Evolutionary conservation across 2,113 vertebrate genomes (phyloP), one percentile per base, ranked within the genome.

Genomic region (Prunella fulvescens): DNA sequence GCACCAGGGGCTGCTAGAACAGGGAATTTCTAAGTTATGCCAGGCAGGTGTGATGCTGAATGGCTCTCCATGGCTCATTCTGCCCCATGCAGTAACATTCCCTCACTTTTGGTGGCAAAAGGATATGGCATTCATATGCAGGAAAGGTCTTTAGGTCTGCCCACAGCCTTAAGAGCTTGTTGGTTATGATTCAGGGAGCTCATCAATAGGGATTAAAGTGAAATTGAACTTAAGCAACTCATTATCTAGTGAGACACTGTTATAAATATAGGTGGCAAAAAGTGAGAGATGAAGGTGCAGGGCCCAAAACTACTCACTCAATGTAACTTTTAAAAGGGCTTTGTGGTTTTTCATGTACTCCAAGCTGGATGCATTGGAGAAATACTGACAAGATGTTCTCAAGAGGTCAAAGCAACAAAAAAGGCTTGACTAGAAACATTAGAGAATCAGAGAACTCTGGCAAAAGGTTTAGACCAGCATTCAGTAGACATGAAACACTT

Each of bases 41-140:
- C 53, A 22, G n/a, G 20, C 14, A 50, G 20, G 29, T 19, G 44
- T 40, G 37, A 23, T 45, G 28, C 10, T 62, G 42, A 29, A 14
- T 17, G 15, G 7, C 11, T 50, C 7, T 31, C 28, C 16, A 19
- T 53, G 51, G 51, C 10, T 50, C 8, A 35, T 28, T 20, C 14
- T 64, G 42, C 35, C 45, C 54, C n/a, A 4, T 4, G 37, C 11
- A 39, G 51, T 14, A 14, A 22, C 17, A n/a, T 3, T 40, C 22
- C 28, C 31, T 53, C 3, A 2, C 8, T 86, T 67, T 14, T 25
- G 12, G 40, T 42, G 12, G 31, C 24, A 37, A n/a, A 10, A 72
- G 9, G 11, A 28, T 1, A 1, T 7, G 12, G 2, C 23, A 20
- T 20, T 40, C 3, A 9, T 12, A 25, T 9, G 8, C 12, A 60